Evolutionary conservation across 1,140 invertebrate species (phyloP).

Genomic region (Zaprionus inermis): DNA sequence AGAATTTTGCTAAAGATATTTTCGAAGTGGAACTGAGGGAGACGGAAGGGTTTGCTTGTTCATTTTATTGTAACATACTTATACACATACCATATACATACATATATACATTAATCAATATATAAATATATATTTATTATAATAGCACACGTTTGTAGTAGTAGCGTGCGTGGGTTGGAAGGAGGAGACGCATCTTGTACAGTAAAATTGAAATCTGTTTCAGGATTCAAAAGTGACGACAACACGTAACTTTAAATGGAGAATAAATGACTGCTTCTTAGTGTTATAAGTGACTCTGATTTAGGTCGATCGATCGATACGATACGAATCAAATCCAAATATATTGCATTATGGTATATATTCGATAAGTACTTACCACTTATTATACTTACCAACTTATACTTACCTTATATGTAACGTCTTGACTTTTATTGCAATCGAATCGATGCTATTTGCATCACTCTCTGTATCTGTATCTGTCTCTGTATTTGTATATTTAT

Average conservation of each 20-base stretch:
- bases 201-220: slow-evolving; percentile 80
- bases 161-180: slow-evolving; percentile 9
- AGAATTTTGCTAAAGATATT: slow-evolving; percentile 6
- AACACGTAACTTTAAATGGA: slow-evolving; percentile 81
- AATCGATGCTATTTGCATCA: slow-evolving; percentile 50
- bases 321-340: slow-evolving; percentile 77
- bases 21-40: not conserved
- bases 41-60: not conserved
- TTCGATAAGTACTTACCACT: slow-evolving; percentile 64
- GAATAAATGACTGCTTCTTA: slow-evolving; percentile 83
- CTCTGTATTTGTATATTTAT: slow-evolving; percentile 43
- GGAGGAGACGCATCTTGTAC: slow-evolving; percentile 64
- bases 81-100: slow-evolving; percentile 25
- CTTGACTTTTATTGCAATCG: slow-evolving; percentile 66
- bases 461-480: slow-evolving; percentile 38
- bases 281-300: slow-evolving; percentile 82
- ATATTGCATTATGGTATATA: slow-evolving; percentile 65
- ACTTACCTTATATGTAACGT: slow-evolving; percentile 63
- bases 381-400: slow-evolving; percentile 35
- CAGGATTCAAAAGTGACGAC: slow-evolving; percentile 80
- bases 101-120: slow-evolving; percentile 11
- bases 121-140: slow-evolving; percentile 27
- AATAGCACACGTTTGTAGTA: slow-evolving; percentile 46
- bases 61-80: slow-evolving; percentile 28
- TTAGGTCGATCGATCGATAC: slow-evolving; percentile 72